Evolutionary conservation across 1,140 invertebrate genomes (phyloP).

Genomic region (Drosophila jambulina): DNA sequence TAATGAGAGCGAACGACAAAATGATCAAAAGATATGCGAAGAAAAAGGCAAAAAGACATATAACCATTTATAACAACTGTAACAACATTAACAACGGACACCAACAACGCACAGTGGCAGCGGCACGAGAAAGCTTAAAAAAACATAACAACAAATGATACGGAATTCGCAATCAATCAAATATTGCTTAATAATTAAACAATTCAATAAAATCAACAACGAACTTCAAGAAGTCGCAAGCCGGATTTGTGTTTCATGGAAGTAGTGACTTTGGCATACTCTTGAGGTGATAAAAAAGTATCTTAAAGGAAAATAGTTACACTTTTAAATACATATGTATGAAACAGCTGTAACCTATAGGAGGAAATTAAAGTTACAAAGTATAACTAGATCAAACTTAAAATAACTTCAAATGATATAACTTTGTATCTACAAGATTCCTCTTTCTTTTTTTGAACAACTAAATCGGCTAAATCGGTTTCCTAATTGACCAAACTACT

Average conservation of each 20-base stretch:
- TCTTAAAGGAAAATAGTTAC: no score
- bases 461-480: background rate
- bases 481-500: slow-evolving; percentile 14
- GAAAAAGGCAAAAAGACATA: slow-evolving; percentile 39
- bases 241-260: background rate
- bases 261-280: slow-evolving; percentile 23
- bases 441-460: background rate
- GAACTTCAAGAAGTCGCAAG: slow-evolving; percentile 58
- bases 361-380: no score
- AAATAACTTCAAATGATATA: background rate
- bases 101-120: slow-evolving; percentile 35
- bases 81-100: slow-evolving; percentile 50
- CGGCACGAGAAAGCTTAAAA: slow-evolving; percentile 74
- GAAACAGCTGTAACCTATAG: no score
- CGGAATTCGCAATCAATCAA: slow-evolving; percentile 84
- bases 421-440: background rate
- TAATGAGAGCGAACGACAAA: slow-evolving; percentile 77
- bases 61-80: slow-evolving; percentile 55
- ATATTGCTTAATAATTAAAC: slow-evolving; percentile 84
- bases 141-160: slow-evolving; percentile 76
- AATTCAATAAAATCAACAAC: slow-evolving; percentile 82
- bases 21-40: slow-evolving; percentile 53
- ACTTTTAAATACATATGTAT: background rate
- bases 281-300: background rate
- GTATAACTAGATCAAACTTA: background rate